phyloP scores from a whole-genome alignment of 2,888 invertebrate genomes.

The Diadegma fenestrale region DNA sequence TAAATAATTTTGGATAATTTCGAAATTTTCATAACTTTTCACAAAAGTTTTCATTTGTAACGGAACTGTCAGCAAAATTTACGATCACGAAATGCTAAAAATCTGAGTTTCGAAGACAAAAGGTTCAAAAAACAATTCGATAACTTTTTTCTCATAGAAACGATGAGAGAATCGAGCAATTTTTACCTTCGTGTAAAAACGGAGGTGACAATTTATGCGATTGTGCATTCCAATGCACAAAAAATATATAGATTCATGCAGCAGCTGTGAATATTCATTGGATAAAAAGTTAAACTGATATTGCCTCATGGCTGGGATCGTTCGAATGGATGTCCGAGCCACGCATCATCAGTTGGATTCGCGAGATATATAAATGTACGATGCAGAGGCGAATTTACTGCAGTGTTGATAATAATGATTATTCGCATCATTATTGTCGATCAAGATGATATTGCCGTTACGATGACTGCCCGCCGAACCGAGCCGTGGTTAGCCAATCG shows the following conservation, averaged over 20 bases:
- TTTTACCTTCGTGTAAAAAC: not conserved
- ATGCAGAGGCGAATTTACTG: conserved; percentile 28
- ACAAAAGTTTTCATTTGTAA: too few species aligned
- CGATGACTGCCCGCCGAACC: conserved; percentile 48
- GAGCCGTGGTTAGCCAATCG: conserved; percentile 64
- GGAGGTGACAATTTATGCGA: not conserved
- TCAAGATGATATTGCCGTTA: conserved; percentile 61
- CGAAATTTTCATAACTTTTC: too few species aligned
- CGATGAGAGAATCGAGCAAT: not conserved
- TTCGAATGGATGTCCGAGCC: conserved; percentile 31
- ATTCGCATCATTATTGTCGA: conserved; percentile 64
- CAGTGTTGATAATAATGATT: conserved; percentile 60
- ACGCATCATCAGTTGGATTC: conserved; percentile 21
- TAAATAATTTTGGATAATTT: too few species aligned
- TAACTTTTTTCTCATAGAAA: not conserved
- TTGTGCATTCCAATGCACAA: not conserved
- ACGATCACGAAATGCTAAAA: too few species aligned
- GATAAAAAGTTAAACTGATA: not conserved
- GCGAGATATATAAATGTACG: conserved; percentile 30
- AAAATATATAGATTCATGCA: not conserved
- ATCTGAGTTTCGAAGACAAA: too few species aligned
- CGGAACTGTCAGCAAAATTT: too few species aligned
- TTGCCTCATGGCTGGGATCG: not conserved
- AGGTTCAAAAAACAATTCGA: not conserved
- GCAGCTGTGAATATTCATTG: not conserved